These are phyloP conservation scores for Harpalus rufipes DNA, from an alignment of 2,888 invertebrate genomes.

Conservation along the genomic window DNA sequence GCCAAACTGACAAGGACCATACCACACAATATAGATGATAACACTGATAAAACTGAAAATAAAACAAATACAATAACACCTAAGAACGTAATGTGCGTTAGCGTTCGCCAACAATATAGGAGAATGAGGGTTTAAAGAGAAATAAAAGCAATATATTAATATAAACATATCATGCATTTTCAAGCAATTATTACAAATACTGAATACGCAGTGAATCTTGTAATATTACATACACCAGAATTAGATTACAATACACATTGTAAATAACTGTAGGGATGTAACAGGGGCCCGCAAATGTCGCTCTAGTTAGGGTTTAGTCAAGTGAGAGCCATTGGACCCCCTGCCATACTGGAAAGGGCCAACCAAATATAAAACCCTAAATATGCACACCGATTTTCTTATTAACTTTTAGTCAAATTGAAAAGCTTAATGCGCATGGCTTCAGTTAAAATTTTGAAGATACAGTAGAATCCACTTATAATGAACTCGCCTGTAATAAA, in stretches of 20 bases:
- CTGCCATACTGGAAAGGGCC: background rate
- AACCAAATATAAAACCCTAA: background rate
- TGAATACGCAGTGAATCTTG: conserved; percentile 80
- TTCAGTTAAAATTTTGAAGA: background rate
- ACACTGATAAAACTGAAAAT: conserved; percentile 58
- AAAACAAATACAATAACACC: conserved; percentile 57
- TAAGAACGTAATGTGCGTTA: conserved; percentile 59
- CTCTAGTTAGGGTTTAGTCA: background rate
- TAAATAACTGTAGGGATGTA: conserved; percentile 73
- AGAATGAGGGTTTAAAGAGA: conserved; percentile 72
- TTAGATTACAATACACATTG: conserved; percentile 79
- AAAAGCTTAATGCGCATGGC: background rate
- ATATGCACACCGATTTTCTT: background rate
- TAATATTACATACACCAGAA: conserved; percentile 79
- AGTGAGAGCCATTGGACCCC: background rate
- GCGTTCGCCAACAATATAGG: conserved; percentile 69
- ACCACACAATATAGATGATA: conserved; percentile 57
- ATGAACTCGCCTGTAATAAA: no score
- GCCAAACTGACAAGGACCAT: conserved; percentile 55
- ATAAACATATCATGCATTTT: conserved; percentile 92
- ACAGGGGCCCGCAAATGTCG: conserved; percentile 28
- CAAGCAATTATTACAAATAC: conserved; percentile 92
- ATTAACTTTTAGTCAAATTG: background rate
- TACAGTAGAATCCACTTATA: no score
- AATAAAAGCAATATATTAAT: conserved; percentile 79